A percentile compares a stretch with the other conserved stretches of the same genome.
Conservation (phyloP, 2,113 vertebrate species). For the Labeo rohita region DNA sequence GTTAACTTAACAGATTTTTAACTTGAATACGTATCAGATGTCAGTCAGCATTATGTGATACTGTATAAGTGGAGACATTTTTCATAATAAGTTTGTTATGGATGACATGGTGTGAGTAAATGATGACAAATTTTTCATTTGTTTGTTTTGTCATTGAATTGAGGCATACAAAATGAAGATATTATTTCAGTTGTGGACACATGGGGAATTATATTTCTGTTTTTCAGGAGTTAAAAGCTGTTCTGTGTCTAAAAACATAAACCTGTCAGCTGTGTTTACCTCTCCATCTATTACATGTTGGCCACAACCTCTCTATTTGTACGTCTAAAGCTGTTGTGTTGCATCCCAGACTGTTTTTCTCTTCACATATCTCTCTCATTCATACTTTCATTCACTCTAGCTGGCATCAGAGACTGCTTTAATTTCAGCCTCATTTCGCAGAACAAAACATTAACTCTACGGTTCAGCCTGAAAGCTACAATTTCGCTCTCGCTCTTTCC, state of each 20-base stretch:
- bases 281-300: slow-evolving; percentile 3
- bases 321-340: neutral
- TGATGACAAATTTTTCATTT: neutral
- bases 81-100: neutral
- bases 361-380: slow-evolving; percentile 14
- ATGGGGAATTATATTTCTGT: neutral
- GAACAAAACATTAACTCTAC: slow-evolving; percentile 25
- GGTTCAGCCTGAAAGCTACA: slow-evolving; percentile 16
- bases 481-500: slow-evolving; percentile 7
- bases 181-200: neutral
- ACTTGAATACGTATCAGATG: neutral
- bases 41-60: neutral
- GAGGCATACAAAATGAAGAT: neutral
- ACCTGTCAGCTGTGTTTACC: neutral
- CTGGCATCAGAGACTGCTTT: slow-evolving; percentile 15
- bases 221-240: neutral
- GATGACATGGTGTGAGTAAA: neutral
- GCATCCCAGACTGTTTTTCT: neutral
- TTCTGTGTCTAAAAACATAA: neutral
- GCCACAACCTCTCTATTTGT: neutral
- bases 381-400: slow-evolving; percentile 37
- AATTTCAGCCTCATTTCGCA: slow-evolving; percentile 10
- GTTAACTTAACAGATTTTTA: neutral
- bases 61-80: too few relatives aligned
- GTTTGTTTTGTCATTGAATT: neutral